Evolutionary conservation across 92 coral and sea anemone genomes (phyloP), one percentile per base, ranked within the genome.

Genomic region (Paramuricea clavata): DNA sequence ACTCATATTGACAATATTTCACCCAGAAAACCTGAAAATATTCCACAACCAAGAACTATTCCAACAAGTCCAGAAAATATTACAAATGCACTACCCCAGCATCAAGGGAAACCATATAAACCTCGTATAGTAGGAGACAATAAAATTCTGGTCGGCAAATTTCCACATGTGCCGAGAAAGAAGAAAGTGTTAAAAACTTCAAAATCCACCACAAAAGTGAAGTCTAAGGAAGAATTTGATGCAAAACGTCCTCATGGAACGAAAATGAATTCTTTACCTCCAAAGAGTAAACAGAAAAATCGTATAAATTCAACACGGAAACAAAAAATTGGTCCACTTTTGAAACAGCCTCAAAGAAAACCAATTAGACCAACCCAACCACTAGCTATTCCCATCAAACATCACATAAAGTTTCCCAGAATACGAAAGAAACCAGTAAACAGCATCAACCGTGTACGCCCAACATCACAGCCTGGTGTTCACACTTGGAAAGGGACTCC

Each of bases 401-500:
- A 13, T n/a, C 67, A 19, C 10, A 11, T 32, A 15, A 28, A 28
- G 9, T 28, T 65, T 11, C 36, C 72, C 6, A 31, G 28, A 27
- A 5, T 19, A 28, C 36, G 6, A 28, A 65, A 33, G 21, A 76
- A 49, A 17, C 42, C 65, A 2, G 15, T 25, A 31, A 49, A n/a
- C 57, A 41, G 17, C 16, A 13, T 43, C 13, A 59, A 47, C 10
- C 54, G 36, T 31, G 26, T 36, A 6, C 0, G 33, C 21, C 17
- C 49, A 27, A 60, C 25, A 21, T 19, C 34, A 11, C 27, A 2
- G 28, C 50, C 57, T 22, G 31, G 1, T 22, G 52, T 72, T 10
- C 12, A 72, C 5, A 41, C 78, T 19, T 39, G 57, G 78, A 72
- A 31, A 72, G 44, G 23, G 22, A 39, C 78, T 22, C 78, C 78